Evolutionary conservation across 1,140 invertebrate species (phyloP).

Genomic region (Papilio machaon): DNA sequence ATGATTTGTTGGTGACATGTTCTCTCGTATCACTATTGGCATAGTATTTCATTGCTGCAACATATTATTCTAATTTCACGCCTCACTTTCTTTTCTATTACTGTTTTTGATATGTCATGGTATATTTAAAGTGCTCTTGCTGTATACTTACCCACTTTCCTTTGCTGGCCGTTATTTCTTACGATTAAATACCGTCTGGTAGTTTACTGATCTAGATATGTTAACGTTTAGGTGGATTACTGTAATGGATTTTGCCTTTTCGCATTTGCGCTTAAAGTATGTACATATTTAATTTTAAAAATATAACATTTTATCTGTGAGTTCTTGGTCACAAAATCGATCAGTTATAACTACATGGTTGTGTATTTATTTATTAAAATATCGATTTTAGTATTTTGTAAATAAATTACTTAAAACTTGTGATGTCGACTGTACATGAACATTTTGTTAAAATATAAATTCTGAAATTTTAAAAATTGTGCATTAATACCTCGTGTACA

Average conservation of each 20-base stretch:
- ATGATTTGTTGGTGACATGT: not conserved
- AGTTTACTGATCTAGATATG: not conserved
- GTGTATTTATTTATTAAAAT: not conserved
- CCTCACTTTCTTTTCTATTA: constrained; percentile 16
- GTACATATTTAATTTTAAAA: not conserved
- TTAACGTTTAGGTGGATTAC: not conserved
- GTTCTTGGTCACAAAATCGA: not conserved
- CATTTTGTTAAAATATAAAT: not conserved
- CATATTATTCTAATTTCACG: constrained; percentile 7
- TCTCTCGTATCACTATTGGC: no score
- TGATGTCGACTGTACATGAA: not conserved
- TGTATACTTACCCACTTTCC: constrained; percentile 18
- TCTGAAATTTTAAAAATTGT: not conserved
- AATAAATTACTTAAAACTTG: not conserved
- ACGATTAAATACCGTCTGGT: not conserved
- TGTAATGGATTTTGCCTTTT: not conserved
- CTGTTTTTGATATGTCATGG: not conserved
- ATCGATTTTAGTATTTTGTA: not conserved
- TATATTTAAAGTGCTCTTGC: constrained; percentile 7
- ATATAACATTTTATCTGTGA: no score
- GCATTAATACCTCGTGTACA: not conserved
- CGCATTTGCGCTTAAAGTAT: not conserved
- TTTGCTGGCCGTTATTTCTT: not conserved
- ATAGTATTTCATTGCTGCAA: not conserved
- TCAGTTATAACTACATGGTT: no score